A percentile compares a stretch with the other conserved stretches of the same genome.
These are phyloP conservation scores for Crotalus viridis DNA, from an alignment of 2,113 vertebrate genomes.

Conservation along the genomic window DNA sequence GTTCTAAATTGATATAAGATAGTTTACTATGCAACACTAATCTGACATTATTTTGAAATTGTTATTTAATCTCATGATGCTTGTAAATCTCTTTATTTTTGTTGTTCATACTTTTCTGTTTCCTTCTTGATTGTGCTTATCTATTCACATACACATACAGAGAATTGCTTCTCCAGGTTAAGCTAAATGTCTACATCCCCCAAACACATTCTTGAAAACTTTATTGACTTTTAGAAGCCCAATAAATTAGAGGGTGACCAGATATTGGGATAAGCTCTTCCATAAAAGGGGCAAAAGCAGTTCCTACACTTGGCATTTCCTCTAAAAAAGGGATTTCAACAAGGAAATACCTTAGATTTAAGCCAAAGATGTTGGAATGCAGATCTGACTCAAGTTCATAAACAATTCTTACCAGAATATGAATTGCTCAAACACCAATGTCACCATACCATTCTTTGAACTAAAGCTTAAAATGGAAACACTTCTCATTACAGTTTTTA, in stretches of 20 bases:
- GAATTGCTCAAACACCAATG: constrained; percentile 34
- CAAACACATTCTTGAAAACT: neutral
- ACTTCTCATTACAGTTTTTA: neutral
- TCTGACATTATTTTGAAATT: neutral
- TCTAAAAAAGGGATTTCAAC: neutral
- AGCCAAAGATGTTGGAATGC: constrained; percentile 14
- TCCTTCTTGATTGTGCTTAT: neutral
- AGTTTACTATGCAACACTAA: neutral
- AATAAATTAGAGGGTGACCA: neutral
- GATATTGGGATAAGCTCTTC: neutral
- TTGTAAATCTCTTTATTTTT: neutral
- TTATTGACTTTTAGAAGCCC: neutral
- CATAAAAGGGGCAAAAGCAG: neutral
- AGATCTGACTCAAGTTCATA: constrained; percentile 19
- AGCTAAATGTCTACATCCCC: neutral
- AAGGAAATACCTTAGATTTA: constrained; percentile 10
- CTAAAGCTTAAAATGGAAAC: neutral
- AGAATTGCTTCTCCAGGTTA: neutral
- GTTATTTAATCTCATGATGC: neutral
- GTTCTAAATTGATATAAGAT: neutral
- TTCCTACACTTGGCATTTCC: neutral
- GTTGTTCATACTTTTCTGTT: neutral
- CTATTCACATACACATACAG: neutral
- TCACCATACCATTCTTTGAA: neutral
- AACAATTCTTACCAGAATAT: constrained; percentile 36